Percentiles rank a stretch among this genome's conserved stretches.
Conservation (phyloP, 2,113 vertebrate genomes). For the Thunnus thynnus region DNA sequence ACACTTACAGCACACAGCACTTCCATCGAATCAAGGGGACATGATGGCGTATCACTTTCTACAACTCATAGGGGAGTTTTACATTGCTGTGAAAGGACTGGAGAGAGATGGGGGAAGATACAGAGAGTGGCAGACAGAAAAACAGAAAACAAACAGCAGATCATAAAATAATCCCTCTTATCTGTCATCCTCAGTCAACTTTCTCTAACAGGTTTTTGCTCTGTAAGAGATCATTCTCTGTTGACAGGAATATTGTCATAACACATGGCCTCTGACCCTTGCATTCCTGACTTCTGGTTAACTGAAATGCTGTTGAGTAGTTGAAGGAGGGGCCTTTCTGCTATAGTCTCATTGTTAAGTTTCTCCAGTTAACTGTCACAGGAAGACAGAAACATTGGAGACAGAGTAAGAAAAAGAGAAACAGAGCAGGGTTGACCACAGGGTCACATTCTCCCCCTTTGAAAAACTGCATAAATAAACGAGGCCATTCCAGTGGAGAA, state of each 20-base stretch:
- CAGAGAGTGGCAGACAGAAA: slow-evolving; percentile 26
- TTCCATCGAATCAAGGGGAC: slow-evolving; percentile 36
- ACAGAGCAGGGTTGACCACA: slow-evolving; percentile 36
- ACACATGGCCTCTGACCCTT: slow-evolving; percentile 13
- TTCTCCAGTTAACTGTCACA: not conserved
- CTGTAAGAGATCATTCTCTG: not conserved
- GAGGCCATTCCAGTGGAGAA: slow-evolving; percentile 21
- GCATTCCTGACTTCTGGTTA: slow-evolving; percentile 1
- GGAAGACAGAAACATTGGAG: slow-evolving; percentile 17
- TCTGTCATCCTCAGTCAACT: slow-evolving; percentile 6
- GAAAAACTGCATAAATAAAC: slow-evolving; percentile 57
- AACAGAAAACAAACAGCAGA: slow-evolving; percentile 29
- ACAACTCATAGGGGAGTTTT: slow-evolving; percentile 40
- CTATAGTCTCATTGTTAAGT: slow-evolving; percentile 7
- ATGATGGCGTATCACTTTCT: slow-evolving; percentile 36
- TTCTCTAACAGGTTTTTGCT: not conserved
- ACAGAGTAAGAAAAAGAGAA: not conserved
- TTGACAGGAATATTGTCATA: not conserved
- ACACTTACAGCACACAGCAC: slow-evolving; percentile 18
- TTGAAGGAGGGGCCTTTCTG: not conserved
- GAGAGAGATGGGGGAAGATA: slow-evolving; percentile 29
- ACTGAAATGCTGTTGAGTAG: not conserved
- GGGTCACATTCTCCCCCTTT: slow-evolving; percentile 28
- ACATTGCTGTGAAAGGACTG: not conserved
- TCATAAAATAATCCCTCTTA: not conserved